Evolutionary conservation across 2,113 vertebrate genomes (phyloP).

Genomic region (Panthera tigris): DNA sequence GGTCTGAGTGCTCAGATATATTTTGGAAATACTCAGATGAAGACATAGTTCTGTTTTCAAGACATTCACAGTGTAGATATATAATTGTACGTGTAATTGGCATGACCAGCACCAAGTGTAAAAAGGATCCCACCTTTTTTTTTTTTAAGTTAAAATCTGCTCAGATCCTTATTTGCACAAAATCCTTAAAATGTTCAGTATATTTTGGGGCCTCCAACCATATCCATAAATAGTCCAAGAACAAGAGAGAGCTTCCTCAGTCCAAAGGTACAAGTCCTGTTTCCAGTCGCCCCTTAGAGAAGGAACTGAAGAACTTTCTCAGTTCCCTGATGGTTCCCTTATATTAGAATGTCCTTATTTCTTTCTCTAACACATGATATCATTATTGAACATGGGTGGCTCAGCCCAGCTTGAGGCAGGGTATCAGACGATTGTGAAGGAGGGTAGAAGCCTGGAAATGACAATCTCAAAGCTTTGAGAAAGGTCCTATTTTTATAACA

Average conservation of each 20-base stretch:
- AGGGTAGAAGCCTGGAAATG: not conserved
- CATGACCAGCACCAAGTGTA: not conserved
- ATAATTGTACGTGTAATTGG: not conserved
- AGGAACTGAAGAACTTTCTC: not conserved
- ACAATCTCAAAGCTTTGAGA: not conserved
- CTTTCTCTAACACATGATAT: not conserved
- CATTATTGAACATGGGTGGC: not conserved
- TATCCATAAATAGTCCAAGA: not conserved
- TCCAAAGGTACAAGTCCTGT: not conserved
- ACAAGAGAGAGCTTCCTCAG: not conserved
- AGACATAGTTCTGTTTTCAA: not conserved
- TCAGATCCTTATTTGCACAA: not conserved
- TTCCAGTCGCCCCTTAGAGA: not conserved
- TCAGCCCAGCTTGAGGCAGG: not conserved
- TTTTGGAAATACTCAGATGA: not conserved
- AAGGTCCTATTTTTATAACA: not conserved
- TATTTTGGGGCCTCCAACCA: not conserved
- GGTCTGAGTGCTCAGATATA: not conserved
- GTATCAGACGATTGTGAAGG: not conserved
- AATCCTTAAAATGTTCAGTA: not conserved
- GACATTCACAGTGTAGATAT: not conserved
- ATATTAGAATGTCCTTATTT: not conserved
- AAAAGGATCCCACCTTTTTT: not conserved
- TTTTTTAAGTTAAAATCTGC: slow-evolving; percentile 3
- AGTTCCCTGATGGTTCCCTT: not conserved